phyloP scores from a whole-genome alignment of 2,113 vertebrate genomes.

The Seriola quinqueradiata region DNA sequence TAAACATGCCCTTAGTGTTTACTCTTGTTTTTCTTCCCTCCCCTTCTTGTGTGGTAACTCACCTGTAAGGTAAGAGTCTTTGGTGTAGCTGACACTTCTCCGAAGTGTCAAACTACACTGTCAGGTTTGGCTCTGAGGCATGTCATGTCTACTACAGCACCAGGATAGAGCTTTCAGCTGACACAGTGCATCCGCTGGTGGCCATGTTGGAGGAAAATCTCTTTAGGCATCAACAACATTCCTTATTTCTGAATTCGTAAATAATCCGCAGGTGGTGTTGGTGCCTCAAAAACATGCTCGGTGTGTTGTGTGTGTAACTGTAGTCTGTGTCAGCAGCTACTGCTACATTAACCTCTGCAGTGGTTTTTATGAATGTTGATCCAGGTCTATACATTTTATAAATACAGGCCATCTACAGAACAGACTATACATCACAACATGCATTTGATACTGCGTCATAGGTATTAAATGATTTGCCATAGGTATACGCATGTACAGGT shows the following conservation, averaged over 20 bases:
- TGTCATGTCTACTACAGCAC: neutral
- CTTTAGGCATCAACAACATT: neutral
- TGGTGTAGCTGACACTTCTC: neutral
- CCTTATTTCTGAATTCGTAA: neutral
- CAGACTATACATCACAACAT: neutral
- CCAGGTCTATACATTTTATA: neutral
- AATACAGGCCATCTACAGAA: neutral
- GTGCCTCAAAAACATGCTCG: neutral
- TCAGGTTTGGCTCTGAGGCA: conserved; percentile 17
- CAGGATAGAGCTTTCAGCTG: conserved; percentile 10
- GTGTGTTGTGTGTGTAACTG: no score
- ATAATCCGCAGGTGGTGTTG: neutral
- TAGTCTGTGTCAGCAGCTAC: neutral
- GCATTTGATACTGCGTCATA: neutral
- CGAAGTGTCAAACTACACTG: neutral
- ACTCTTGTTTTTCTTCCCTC: conserved; percentile 46
- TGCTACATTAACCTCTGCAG: neutral
- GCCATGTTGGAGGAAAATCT: conserved; percentile 31
- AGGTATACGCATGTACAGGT: neutral
- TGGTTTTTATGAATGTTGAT: neutral
- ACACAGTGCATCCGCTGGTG: neutral
- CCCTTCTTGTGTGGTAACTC: conserved; percentile 48
- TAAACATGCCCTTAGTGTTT: conserved; percentile 23
- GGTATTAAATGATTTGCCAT: neutral
- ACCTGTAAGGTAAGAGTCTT: conserved; percentile 67